Evolutionary conservation across 2,113 vertebrate genomes (phyloP).

Genomic region (Felis chaus): DNA sequence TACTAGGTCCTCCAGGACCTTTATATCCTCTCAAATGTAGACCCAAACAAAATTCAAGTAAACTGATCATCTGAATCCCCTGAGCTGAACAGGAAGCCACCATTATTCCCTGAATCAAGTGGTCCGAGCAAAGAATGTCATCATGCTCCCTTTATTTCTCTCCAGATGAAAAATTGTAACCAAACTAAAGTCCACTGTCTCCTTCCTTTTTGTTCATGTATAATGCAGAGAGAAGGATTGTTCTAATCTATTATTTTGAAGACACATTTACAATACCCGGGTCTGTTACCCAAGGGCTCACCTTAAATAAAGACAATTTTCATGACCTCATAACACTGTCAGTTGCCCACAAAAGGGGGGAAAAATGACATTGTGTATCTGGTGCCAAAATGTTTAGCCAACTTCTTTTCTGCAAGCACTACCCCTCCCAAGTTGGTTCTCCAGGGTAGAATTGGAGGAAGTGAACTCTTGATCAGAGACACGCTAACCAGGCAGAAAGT

Average conservation of each 20-base stretch:
- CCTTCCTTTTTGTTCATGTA: not conserved
- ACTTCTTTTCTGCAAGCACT: not conserved
- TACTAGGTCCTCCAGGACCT: rapidly evolving
- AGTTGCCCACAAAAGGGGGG: not conserved
- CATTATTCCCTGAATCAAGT: not conserved
- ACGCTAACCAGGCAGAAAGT: not conserved
- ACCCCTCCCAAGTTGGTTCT: not conserved
- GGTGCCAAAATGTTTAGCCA: not conserved
- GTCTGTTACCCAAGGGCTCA: not conserved
- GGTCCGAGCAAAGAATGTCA: not conserved
- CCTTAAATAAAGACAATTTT: not conserved
- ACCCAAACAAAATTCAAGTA: not conserved
- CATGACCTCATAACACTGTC: not conserved
- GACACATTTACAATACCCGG: not conserved
- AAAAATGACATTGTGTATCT: not conserved
- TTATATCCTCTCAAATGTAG: not conserved
- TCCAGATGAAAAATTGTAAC: not conserved
- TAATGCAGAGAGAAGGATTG: not conserved
- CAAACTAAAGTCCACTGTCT: not conserved
- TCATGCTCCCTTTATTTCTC: not conserved
- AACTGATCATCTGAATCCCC: not conserved
- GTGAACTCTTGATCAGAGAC: not conserved
- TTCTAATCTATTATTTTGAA: not conserved
- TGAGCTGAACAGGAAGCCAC: not conserved
- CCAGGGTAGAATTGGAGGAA: not conserved